Evolutionary conservation across 2,113 vertebrate genomes (phyloP).

Genomic region (Balaeniceps rex): DNA sequence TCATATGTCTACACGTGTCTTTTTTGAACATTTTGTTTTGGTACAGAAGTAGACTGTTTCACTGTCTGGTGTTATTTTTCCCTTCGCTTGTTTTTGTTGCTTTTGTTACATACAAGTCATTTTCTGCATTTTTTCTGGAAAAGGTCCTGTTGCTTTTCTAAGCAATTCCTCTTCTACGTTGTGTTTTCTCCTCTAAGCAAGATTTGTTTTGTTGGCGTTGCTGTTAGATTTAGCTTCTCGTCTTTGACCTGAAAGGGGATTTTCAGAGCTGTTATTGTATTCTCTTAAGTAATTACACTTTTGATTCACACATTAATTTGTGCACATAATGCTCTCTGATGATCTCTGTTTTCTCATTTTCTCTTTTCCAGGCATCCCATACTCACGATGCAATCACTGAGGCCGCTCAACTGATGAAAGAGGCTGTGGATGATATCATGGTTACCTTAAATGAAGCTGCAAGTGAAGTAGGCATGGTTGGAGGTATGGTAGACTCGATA

Average conservation of each 20-base stretch:
- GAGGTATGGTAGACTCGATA: constrained; percentile 96
- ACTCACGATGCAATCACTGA: constrained; percentile 95
- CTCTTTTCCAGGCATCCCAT: constrained; percentile 82
- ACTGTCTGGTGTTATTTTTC: background rate
- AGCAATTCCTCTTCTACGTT: fast-evolving
- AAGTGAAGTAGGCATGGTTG: constrained; percentile 95
- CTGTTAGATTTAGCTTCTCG: background rate
- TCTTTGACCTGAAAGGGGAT: background rate
- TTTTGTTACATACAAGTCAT: background rate
- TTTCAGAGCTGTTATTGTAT: background rate
- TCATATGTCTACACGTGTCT: background rate
- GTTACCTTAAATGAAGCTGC: constrained; percentile 96
- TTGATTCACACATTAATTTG: fast-evolving
- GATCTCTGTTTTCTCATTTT: background rate
- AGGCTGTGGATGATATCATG: constrained; percentile 98
- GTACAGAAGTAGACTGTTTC: background rate
- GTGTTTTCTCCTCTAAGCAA: background rate
- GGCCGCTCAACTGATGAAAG: constrained; percentile 95
- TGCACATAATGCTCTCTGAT: background rate
- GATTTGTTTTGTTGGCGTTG: background rate
- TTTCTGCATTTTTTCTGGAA: background rate
- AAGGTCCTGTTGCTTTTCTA: background rate
- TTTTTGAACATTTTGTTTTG: background rate
- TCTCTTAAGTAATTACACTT: background rate
- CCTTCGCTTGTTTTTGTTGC: background rate